These are phyloP conservation scores for Sebastes fasciatus DNA, from an alignment of 2,113 vertebrate genomes.

Conservation along the genomic window DNA sequence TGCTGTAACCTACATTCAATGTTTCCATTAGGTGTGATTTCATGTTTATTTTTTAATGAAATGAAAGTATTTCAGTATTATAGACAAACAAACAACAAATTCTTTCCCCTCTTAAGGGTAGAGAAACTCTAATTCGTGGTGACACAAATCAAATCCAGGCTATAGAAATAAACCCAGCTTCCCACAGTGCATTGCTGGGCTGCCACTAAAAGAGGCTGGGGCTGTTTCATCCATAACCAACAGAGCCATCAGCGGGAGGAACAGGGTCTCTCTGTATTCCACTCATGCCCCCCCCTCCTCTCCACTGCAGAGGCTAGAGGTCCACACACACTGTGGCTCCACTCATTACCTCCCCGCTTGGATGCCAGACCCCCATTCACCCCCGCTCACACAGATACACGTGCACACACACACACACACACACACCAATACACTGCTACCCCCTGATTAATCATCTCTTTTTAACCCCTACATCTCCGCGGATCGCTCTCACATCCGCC, in stretches of 20 bases:
- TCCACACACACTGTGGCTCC: constrained; percentile 71
- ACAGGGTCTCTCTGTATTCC: constrained; percentile 66
- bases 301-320: constrained; percentile 75
- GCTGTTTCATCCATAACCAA: constrained; percentile 68
- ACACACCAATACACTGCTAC: constrained; percentile 11
- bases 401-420: background rate
- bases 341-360: constrained; percentile 73
- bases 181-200: constrained; percentile 36
- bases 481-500: background rate
- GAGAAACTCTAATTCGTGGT: background rate
- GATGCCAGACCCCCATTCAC: constrained; percentile 73
- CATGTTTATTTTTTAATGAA: background rate
- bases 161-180: constrained; percentile 24
- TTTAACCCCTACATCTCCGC: constrained; percentile 50
- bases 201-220: constrained; percentile 33
- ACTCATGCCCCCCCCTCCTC: constrained; percentile 58
- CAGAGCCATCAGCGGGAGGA: constrained; percentile 63
- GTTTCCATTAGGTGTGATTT: background rate
- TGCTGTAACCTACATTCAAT: background rate
- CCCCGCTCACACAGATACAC: constrained; percentile 36
- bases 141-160: constrained; percentile 22
- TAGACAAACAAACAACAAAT: background rate
- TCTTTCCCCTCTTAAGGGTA: background rate
- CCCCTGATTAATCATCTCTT: constrained; percentile 65
- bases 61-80: background rate